A percentile compares a stretch with the other conserved stretches of the same genome.
These are phyloP conservation scores for Ladona fulva DNA, from an alignment of 1,140 invertebrate species.

Conservation along the genomic window DNA sequence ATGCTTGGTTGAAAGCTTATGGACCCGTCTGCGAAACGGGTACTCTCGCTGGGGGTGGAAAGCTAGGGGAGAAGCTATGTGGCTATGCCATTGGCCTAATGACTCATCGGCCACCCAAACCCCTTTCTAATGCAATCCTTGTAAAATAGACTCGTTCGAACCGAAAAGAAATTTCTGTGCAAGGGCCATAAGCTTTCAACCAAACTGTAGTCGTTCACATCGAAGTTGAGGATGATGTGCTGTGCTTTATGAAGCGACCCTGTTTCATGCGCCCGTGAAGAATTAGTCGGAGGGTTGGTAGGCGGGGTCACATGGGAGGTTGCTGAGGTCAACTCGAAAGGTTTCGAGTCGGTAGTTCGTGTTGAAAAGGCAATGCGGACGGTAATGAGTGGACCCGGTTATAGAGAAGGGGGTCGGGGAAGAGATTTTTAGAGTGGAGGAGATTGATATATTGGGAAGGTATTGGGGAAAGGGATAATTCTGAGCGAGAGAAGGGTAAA, in stretches of 20 bases:
- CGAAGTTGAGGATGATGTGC: not conserved
- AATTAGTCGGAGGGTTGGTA: not conserved
- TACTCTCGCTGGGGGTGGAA: not conserved
- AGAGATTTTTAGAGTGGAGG: not conserved
- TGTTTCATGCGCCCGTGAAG: not conserved
- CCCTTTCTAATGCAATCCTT: too few species aligned
- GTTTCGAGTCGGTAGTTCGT: slow-evolving; percentile 4
- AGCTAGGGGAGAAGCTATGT: not conserved
- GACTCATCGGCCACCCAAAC: too few species aligned
- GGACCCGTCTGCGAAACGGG: not conserved
- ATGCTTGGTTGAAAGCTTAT: too few species aligned
- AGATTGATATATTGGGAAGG: not conserved
- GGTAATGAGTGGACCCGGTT: not conserved
- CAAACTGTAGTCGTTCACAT: not conserved
- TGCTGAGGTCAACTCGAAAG: not conserved
- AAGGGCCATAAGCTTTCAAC: too few species aligned
- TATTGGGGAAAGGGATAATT: not conserved
- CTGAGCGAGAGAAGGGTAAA: not conserved
- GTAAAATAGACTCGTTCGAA: too few species aligned
- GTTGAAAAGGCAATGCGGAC: not conserved
- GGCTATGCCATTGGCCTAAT: not conserved
- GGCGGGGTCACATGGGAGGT: not conserved
- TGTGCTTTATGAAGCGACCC: not conserved
- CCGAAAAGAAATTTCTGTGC: too few species aligned
- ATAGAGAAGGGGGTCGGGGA: too few species aligned